Percentiles rank a stretch among this genome's conserved stretches.
phyloP scores from a whole-genome alignment of 2,113 vertebrate genomes.

The Mobula birostris region DNA sequence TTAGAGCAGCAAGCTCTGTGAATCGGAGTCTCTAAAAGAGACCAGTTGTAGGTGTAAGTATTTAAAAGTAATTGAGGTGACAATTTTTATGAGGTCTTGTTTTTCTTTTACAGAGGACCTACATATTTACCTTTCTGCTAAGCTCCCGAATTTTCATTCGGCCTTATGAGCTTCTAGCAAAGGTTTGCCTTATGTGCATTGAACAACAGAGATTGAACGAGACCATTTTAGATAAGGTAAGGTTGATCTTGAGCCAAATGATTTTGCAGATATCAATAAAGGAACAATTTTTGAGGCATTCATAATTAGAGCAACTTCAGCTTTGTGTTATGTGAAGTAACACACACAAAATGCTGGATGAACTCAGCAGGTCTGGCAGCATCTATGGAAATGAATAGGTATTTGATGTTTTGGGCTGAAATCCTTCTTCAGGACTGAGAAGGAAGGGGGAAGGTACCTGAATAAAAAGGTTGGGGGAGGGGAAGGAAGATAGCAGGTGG shows the following conservation, averaged over 20 bases:
- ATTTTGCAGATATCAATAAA: background rate
- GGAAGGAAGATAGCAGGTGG: too few species aligned
- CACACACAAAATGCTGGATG: too few species aligned
- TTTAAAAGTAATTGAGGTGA: background rate
- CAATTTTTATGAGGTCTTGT: constrained; percentile 33
- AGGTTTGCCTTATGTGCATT: constrained; percentile 74
- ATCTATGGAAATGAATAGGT: too few species aligned
- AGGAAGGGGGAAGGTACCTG: too few species aligned
- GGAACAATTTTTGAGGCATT: background rate
- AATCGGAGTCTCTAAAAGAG: background rate
- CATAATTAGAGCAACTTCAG: background rate
- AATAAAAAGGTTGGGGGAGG: too few species aligned
- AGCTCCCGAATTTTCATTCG: constrained; percentile 85
- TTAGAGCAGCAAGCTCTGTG: background rate
- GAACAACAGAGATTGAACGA: constrained; percentile 74
- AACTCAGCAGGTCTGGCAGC: too few species aligned
- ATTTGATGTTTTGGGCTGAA: too few species aligned
- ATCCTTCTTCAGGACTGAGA: too few species aligned
- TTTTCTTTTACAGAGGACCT: constrained; percentile 68
- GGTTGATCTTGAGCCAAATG: background rate
- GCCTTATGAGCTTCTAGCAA: constrained; percentile 81
- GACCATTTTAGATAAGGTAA: constrained; percentile 73
- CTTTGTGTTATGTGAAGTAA: too few species aligned
- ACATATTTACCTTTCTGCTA: constrained; percentile 90
- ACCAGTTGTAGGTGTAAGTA: background rate